Evolutionary conservation across 2,113 vertebrate species (phyloP).

Genomic region (Gopherus flavomarginatus): DNA sequence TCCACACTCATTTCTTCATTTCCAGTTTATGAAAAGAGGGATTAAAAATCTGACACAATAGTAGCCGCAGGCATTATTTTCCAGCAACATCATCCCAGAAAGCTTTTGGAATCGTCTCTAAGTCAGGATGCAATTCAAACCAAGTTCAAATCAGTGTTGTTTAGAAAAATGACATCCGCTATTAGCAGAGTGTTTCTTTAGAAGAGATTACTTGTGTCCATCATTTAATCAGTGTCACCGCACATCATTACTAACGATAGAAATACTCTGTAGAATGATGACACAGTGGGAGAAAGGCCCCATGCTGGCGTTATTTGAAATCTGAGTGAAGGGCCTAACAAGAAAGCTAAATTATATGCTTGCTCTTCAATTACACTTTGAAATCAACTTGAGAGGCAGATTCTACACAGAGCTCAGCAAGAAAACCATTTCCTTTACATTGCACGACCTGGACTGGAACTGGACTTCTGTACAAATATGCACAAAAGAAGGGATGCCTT

Average conservation of each 20-base stretch:
- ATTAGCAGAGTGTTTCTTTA: conserved; percentile 16
- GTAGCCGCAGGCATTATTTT: conserved; percentile 72
- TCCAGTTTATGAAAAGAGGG: conserved; percentile 80
- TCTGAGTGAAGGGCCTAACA: not conserved
- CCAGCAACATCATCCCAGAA: conserved; percentile 70
- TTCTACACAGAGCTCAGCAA: not conserved
- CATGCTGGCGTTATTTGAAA: not conserved
- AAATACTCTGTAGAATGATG: not conserved
- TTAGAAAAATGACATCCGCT: conserved; percentile 48
- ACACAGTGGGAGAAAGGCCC: not conserved
- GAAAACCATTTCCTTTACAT: not conserved
- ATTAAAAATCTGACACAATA: conserved; percentile 78
- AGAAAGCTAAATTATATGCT: not conserved
- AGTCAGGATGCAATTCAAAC: conserved; percentile 55
- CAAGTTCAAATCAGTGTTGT: conserved; percentile 35
- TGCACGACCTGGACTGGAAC: not conserved
- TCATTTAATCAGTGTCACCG: conserved; percentile 11
- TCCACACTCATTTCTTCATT: conserved; percentile 74
- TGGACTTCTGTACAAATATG: not conserved
- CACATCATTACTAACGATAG: accelerated
- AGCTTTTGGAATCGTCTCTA: conserved; percentile 62
- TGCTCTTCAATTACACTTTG: not conserved
- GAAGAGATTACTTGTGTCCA: not conserved
- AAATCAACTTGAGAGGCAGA: not conserved
- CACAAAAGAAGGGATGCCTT: not conserved